Evolutionary conservation across 1,140 invertebrate genomes (phyloP).

Genomic region (Chymomyza costata): DNA sequence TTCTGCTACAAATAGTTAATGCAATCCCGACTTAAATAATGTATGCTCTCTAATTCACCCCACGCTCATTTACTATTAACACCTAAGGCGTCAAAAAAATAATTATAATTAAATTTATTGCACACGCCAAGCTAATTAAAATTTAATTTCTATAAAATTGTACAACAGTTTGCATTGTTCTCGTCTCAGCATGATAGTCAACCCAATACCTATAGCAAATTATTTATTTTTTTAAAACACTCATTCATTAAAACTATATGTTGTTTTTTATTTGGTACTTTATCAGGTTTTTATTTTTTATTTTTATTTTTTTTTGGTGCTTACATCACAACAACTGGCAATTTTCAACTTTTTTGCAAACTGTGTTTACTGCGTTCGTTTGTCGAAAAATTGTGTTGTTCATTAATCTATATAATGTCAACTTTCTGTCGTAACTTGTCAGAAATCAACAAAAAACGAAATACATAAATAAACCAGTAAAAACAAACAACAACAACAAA

Average conservation of each 20-base stretch:
- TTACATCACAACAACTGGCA: too few relatives aligned
- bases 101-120: conserved; percentile 58
- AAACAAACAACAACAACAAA: too few relatives aligned
- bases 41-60: too few relatives aligned
- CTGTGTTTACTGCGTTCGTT: conserved; percentile 3
- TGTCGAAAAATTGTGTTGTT: conserved; percentile 19
- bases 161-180: conserved; percentile 19
- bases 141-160: conserved; percentile 55
- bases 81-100: conserved; percentile 61
- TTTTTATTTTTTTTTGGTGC: neutral
- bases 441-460: too few relatives aligned
- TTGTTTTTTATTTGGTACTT: conserved; percentile 17
- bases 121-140: conserved; percentile 61
- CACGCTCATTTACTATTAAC: conserved; percentile 54
- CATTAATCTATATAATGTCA: conserved; percentile 49
- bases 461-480: too few relatives aligned
- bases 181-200: neutral
- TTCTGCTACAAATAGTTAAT: too few relatives aligned
- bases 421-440: conserved; percentile 27
- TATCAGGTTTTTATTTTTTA: neutral
- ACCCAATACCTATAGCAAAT: too few relatives aligned
- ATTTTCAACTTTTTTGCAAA: too few relatives aligned
- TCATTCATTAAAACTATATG: conserved; percentile 3
- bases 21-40: too few relatives aligned
- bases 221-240: conserved; percentile 2